Percentiles rank a stretch among this genome's conserved stretches.
Evolutionary conservation across 2,113 vertebrate genomes (phyloP).

Genomic region (Rhinogobius similis): DNA sequence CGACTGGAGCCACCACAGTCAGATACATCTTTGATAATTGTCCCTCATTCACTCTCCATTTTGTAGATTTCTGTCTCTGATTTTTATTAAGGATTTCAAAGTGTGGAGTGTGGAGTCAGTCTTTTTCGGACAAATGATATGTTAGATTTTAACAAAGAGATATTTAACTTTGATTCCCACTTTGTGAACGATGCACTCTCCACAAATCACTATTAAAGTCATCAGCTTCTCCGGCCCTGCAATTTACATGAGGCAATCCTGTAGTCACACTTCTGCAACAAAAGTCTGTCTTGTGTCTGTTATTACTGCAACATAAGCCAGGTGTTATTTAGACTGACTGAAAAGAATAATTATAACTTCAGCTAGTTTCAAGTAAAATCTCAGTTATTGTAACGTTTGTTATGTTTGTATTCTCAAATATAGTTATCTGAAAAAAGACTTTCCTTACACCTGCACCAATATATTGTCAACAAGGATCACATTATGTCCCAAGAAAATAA

Average conservation of each 20-base stretch:
- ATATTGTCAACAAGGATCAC: no score
- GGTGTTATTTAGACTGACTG: no score
- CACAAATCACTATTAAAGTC: conserved; percentile 20
- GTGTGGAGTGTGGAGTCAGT: background rate
- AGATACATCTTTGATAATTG: conserved; percentile 26
- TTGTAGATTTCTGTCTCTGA: background rate
- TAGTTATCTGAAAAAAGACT: no score
- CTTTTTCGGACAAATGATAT: conserved; percentile 11
- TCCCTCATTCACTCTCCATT: conserved; percentile 52
- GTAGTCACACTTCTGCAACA: background rate
- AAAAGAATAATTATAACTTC: no score
- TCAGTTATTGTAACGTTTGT: no score
- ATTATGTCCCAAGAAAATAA: no score
- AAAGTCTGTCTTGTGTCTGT: no score
- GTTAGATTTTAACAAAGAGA: conserved; percentile 17
- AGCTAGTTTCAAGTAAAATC: no score
- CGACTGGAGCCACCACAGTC: conserved; percentile 30
- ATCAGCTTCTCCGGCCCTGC: conserved; percentile 1
- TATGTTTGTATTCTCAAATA: no score
- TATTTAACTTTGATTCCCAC: conserved; percentile 1
- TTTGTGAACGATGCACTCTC: background rate
- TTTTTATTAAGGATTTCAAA: conserved; percentile 39
- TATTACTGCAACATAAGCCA: no score
- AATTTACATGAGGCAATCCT: conserved; percentile 24
- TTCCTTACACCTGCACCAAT: no score